Base-by-base conservation (phyloP, 2,888 invertebrate genomes). In the Andricus quercusramuli region DNA sequence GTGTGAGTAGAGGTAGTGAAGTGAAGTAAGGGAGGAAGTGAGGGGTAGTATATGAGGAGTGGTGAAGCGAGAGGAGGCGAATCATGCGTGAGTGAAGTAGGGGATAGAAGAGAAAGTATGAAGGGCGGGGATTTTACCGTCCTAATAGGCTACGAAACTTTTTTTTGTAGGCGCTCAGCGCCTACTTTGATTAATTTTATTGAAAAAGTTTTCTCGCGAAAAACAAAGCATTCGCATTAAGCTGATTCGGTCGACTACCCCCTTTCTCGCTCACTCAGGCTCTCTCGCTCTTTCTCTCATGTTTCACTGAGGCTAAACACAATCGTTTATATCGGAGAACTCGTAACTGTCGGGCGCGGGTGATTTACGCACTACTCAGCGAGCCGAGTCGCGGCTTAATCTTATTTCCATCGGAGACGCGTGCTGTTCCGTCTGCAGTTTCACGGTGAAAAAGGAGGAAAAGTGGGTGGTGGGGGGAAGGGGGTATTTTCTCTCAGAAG, bases 281-380 rank as follows among this genome's bases (percentile, higher is more conserved):
- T 74, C 68, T 74, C 68, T 22, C 78, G 22, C 79, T 68, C 59
- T 68, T 64, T 77, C 68, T 65, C 77, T 70, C 65, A 64, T 77
- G 68, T 76, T 78, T 68, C 77, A 70, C 77, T 68, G 68, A 70
- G 79, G 83, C 82, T 79, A 82, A 82, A 85, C 85, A 83, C 83
- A 81, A 84, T 85, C 85, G 82, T 86, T 84, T 81, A 83, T 85
- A 88, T 86, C 84, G 82, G 80, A 78, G 83, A 85, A 83, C 86
- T 87, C 84, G 88, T 83, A 82, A 82, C 82, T 80, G 84, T 82
- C 84, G 76, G 70, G 81, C 47, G 79, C 66, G 78, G 67, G 83
- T 87, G 88, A 87, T 88, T 88, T 88, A 89, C 85, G 84, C 80
- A 81, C 84, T 83, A 67, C 80, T 77, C 32, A 74, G 65, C 51